These are phyloP conservation scores for Drosophila rufa DNA, from an alignment of 1,140 invertebrate species.

Conservation along the genomic window DNA sequence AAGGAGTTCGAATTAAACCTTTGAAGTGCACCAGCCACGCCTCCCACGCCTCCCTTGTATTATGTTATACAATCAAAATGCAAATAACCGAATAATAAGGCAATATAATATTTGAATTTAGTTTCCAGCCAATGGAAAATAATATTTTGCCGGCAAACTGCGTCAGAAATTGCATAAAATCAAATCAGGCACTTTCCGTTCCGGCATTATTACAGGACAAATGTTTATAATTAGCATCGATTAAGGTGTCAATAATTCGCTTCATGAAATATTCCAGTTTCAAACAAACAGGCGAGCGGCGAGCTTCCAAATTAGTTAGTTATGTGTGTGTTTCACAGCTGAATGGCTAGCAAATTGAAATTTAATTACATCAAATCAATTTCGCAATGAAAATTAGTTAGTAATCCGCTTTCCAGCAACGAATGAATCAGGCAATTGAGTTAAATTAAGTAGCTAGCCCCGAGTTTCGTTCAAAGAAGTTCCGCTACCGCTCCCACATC, in stretches of 20 bases:
- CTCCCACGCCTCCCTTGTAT: neutral
- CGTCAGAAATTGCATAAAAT: slow-evolving; percentile 16
- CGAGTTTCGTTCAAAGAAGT: neutral
- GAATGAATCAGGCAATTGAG: slow-evolving; percentile 48
- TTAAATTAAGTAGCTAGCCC: slow-evolving; percentile 25
- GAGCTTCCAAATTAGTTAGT: slow-evolving; percentile 42
- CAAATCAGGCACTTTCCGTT: slow-evolving; percentile 27
- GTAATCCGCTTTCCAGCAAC: slow-evolving; percentile 7
- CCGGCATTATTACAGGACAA: slow-evolving; percentile 22
- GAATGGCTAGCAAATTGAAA: slow-evolving; percentile 57
- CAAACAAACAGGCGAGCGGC: neutral
- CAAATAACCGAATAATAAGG: slow-evolving; percentile 29
- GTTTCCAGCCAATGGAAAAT: neutral
- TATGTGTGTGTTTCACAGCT: slow-evolving; percentile 36
- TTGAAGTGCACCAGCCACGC: neutral
- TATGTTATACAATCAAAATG: slow-evolving; percentile 26
- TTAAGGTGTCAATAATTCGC: slow-evolving; percentile 51
- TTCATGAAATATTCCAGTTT: slow-evolving; percentile 43
- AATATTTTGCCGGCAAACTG: slow-evolving; percentile 5
- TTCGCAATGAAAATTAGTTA: slow-evolving; percentile 40
- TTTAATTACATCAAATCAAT: slow-evolving; percentile 61
- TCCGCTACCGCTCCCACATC: too few species aligned
- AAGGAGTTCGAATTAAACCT: slow-evolving; percentile 2
- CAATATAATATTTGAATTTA: slow-evolving; percentile 18
- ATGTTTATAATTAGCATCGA: slow-evolving; percentile 46